A percentile compares a stretch with the other conserved stretches of the same genome.
Conservation (phyloP, 2,113 vertebrate species). For the Callipepla squamata region DNA sequence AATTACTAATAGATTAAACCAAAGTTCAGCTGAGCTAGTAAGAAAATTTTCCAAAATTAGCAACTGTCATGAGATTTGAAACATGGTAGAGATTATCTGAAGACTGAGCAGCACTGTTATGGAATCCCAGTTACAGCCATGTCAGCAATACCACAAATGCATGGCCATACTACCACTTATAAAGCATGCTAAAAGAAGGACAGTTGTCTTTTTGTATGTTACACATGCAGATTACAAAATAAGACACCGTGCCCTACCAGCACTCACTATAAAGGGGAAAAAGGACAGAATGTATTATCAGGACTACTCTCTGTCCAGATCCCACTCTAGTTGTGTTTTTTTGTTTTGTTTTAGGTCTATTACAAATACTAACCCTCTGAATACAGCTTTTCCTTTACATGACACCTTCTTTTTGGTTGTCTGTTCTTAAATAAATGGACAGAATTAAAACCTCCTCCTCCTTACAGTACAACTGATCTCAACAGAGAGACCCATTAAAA, state of each 20-base stretch:
- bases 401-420: not conserved
- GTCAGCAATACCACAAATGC: not conserved
- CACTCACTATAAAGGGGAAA: not conserved
- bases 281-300: not conserved
- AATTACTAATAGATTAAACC: conserved; percentile 19
- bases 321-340: not conserved
- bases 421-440: not conserved
- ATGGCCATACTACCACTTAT: not conserved
- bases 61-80: not conserved
- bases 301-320: not conserved
- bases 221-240: not conserved
- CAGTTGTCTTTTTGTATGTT: not conserved
- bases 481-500: not conserved
- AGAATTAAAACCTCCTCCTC: not conserved
- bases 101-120: too few species aligned
- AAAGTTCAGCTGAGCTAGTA: not conserved
- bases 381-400: not conserved
- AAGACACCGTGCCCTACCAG: not conserved
- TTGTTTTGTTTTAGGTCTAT: not conserved
- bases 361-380: not conserved
- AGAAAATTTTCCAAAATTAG: conserved; percentile 10
- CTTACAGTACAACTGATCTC: not conserved
- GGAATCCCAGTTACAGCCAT: not conserved
- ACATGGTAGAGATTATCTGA: conserved; percentile 4
- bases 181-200: not conserved